Evolutionary conservation across 2,797 vertebrate species (phyloP).

Genomic region (Thunnus albacares): DNA sequence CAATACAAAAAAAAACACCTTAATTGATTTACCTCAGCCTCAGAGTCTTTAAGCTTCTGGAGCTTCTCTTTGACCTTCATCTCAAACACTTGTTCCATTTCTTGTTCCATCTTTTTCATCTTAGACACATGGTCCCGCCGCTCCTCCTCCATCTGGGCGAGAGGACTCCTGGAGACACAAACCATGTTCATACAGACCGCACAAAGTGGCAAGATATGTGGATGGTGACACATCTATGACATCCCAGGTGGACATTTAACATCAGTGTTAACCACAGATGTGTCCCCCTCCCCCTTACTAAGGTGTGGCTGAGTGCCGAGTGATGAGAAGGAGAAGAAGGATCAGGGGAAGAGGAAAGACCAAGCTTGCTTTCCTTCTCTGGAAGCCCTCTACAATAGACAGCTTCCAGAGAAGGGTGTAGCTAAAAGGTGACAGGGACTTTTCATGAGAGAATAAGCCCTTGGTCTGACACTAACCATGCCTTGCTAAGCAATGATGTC

Average conservation of each 20-base stretch:
- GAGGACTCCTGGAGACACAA: constrained; percentile 89
- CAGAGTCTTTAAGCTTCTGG: constrained; percentile 96
- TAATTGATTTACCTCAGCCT: constrained; percentile 88
- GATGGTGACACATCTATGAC: not conserved
- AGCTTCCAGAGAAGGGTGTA: constrained; percentile 27
- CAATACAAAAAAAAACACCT: not conserved
- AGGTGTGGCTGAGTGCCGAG: constrained; percentile 3
- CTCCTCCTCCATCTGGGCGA: constrained; percentile 98
- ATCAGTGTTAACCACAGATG: not conserved
- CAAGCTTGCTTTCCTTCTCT: constrained; percentile 13
- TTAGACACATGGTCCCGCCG: constrained; percentile 94
- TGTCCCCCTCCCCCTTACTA: not conserved
- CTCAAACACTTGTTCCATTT: constrained; percentile 99
- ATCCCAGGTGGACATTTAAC: not conserved
- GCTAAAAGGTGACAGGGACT: not conserved
- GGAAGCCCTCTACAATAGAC: constrained; percentile 2
- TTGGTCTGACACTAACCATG: not conserved
- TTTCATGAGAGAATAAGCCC: not conserved
- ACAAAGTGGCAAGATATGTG: not conserved
- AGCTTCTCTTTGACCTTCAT: constrained; percentile 99
- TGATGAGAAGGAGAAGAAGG: constrained; percentile 14
- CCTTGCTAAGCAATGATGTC: not conserved
- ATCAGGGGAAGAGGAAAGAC: constrained; percentile 21
- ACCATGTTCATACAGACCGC: constrained; percentile 31
- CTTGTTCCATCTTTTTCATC: constrained; percentile 98